Base-by-base conservation (phyloP, 2,113 vertebrate genomes). In the Rhinogobius similis region DNA sequence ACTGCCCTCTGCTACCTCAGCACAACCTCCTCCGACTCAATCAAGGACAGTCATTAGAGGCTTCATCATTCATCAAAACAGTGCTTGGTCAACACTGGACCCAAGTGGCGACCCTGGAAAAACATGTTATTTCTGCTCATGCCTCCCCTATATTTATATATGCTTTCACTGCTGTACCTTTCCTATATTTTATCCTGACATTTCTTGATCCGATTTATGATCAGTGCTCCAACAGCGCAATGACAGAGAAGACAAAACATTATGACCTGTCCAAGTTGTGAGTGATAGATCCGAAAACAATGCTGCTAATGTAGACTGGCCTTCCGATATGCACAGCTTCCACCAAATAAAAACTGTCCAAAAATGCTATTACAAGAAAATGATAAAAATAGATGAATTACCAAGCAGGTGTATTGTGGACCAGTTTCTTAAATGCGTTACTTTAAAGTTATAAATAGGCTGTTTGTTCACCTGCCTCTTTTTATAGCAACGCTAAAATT, bases 1-100 rank as follows among this genome's bases (percentile, higher is more conserved):
- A 76, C 59, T 27, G 5, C 50, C 64, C 80, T 69, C 81, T 77
- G 86, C 82, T 77, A 73, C 44, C 63, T 85, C 86, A 89, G 88
- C 82, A 83, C 43, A 65, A 69, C 78, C 82, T 9, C 62, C 23
- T 6, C 67, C 23, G 76, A 70, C 79, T 81, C 70, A 81, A 84
- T 82, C 72, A 83, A 83, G 75, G 69, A 65, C 80, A 85, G 70
- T 43, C 67, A 76, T 79, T 71, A 66, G 9, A 66, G 73, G 48
- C 67, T 43, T 78, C 23, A 68, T 78, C 70, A 59, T 76, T 29
- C 68, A 81, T 84, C 56, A 63, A 53, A 69, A 62, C n/a, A 50
- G 52, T 27, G 38, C 26, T 16, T 53, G 53, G 63, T 59, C 70
- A 76, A 72, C 39, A 65, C 0, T 61, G 46, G 26, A 56, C 11